Evolutionary conservation across 2,797 vertebrate genomes (phyloP), one percentile per base, ranked within the genome.

Genomic region (Florisuga fusca): DNA sequence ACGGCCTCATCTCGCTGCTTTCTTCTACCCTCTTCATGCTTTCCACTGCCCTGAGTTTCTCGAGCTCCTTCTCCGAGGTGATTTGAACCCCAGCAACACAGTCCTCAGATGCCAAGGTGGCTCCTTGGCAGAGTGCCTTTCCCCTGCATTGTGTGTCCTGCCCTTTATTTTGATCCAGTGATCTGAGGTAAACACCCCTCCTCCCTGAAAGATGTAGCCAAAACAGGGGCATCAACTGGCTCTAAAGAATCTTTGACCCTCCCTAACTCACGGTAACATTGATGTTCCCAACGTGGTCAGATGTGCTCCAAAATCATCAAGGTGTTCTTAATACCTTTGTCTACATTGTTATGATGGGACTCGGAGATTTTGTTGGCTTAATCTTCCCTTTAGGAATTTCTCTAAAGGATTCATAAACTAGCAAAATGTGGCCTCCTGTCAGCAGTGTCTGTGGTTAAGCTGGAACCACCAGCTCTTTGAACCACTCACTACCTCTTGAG

Each of bases 71-170:
- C 12, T 29, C 5, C 7, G 22, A 15, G 38, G 6, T 11, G 16
- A 18, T 77, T 71, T 26, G 45, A 67, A 38, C 27, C 38, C 6
- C 41, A 57, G 3, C 16, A 6, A 61, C 58, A 12, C 3, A 0
- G 22, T 66, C 33, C 16, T 34, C 5, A 57, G 10, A 23, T 50
- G 8, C 23, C n/a, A n/a, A n/a, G n/a, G 36, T 10, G 23, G 36
- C 16, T 61, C 16, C 33, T 43, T 54, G 50, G 27, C 11, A 51
- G 33, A 29, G 21, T 25, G 34, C 6, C 13, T 36, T 48, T 93
- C 9, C 9, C 36, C 20, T 46, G 13, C 12, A 2, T 12, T 6
- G 0, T 26, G 0, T 13, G 25, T 48, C 9, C 17, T 75, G 15
- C 12, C 5, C 6, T 16, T 66, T n/a, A 6, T 19, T 83, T 57